Evolutionary conservation across 2,888 invertebrate genomes (phyloP), one percentile per base, ranked within the genome.

Genomic region (Chesias legatella): DNA sequence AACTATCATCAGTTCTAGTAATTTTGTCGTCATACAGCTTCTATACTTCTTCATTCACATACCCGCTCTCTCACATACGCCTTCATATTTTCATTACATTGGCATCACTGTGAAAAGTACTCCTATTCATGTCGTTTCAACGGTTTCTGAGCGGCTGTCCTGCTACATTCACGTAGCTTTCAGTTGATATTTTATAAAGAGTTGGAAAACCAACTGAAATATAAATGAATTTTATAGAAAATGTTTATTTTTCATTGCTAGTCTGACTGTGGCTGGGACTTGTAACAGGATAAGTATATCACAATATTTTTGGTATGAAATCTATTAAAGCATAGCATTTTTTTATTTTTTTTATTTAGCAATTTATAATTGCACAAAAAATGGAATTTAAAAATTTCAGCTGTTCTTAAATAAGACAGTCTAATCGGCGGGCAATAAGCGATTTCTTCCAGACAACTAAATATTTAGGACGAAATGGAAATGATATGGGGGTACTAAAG

Each of bases 121-220:
- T 20, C 27, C 23, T 39, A 43, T 43, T 37, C 38, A 45, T 10
- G 35, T 32, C 37, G 35, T 37, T 38, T 43, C 43, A 41, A 33
- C 33, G 25, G 36, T 23, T 45, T 38, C 41, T 38, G 28, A 29
- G 22, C 28, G 23, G 23, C 32, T 41, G 35, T 43, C 33, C 36
- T n/a, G n/a, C 29, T 38, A 35, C 40, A 34, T 48, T 40, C 34
- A 28, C 24, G 34, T 32, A 36, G 39, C 41, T 28, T 43, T 33
- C 48, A 31, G 41, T 39, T 48, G 45, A 48, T 51, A 48, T 46
- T 51, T 48, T 46, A 45, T 37, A 45, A 37, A 37, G 36, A 29
- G 25, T 32, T 33, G 34, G 33, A 48, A 41, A 40, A 24, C 35
- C 25, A 26, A 25, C 43, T 48, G 30, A 39, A 51, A 36, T 43